A percentile compares a stretch with the other conserved stretches of the same genome.
Evolutionary conservation across 2,888 invertebrate genomes (phyloP).

Genomic region (Drosophila macrothrix): DNA sequence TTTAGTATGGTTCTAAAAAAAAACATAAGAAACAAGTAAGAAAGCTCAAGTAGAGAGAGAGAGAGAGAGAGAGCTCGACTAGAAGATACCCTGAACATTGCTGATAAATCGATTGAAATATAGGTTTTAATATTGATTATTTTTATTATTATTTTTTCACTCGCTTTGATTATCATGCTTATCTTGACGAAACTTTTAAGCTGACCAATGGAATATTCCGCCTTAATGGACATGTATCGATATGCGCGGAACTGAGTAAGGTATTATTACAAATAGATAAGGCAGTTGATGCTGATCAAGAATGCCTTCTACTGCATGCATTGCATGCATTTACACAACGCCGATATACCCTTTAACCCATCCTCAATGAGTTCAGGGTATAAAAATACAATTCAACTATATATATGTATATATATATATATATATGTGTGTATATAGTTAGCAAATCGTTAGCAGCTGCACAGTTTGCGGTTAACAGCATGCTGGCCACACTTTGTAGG

Average conservation of each 20-base stretch:
- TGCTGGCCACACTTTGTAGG: constrained; percentile 26
- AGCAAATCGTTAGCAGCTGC: constrained; percentile 4
- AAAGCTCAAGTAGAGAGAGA: neutral
- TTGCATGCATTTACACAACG: neutral
- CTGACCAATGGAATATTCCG: neutral
- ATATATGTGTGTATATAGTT: constrained; percentile 1
- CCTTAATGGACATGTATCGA: neutral
- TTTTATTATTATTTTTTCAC: neutral
- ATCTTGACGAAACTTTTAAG: neutral
- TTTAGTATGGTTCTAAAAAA: neutral
- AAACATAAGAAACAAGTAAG: neutral
- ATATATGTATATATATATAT: neutral
- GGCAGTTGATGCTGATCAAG: neutral
- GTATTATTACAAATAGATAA: too few relatives aligned
- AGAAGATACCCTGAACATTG: neutral
- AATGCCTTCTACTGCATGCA: neutral
- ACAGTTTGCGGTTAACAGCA: constrained; percentile 25
- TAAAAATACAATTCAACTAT: neutral
- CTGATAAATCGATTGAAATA: neutral
- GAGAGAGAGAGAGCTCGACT: neutral
- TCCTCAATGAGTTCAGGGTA: neutral
- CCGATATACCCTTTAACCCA: neutral
- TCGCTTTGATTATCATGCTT: neutral
- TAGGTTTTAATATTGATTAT: neutral
- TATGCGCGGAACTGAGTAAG: neutral